Evolutionary conservation across 2,113 vertebrate genomes (phyloP), one percentile per base, ranked within the genome.

Genomic region (Chelonoidis abingdonii): DNA sequence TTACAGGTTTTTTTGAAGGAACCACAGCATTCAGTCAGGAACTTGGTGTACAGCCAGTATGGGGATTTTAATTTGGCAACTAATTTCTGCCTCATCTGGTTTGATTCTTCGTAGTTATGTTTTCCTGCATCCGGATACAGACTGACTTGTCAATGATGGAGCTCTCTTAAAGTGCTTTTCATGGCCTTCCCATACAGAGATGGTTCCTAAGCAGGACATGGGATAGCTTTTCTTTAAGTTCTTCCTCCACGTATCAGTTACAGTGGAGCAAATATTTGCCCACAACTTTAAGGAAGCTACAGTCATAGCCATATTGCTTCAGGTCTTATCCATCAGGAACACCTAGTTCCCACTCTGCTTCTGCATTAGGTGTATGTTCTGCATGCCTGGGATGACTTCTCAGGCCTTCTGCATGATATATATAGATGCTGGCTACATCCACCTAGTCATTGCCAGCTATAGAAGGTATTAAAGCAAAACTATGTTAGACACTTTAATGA

Each of bases 401-500:
- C n/a, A 79, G 72, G 52, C 78, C 89, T 91, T 94, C 89, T 94
- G 84, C 2, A 1, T 83, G 87, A 41, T 86, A 91, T 86, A 25
- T 72, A 91, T 87, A 87, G 31, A 86, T 82, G 17, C 52, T 35
- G 38, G 54, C 52, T 49, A 76, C 83, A 92, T 84, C 31, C 80
- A 89, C 24, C 80, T 78, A 95, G 80, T 94, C 62, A 2, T 24
- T 84, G 86, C 83, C 93, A 95, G 94, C 69, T 96, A 83, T 84
- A 88, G 87, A 49, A 95, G 90, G 53, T 93, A 96, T 94, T 75
- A 69, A 94, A 69, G 87, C 72, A 80, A 35, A 86, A 22, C 47
- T 94, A 69, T 69, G 57, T 79, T 98, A 96, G 91, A 92, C 76
- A 44, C 29, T 57, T 62, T 95, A 72, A 93, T 89, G 81, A 72